Evolutionary conservation across 2,113 vertebrate species (phyloP).

Genomic region (Oryzias melastigma): DNA sequence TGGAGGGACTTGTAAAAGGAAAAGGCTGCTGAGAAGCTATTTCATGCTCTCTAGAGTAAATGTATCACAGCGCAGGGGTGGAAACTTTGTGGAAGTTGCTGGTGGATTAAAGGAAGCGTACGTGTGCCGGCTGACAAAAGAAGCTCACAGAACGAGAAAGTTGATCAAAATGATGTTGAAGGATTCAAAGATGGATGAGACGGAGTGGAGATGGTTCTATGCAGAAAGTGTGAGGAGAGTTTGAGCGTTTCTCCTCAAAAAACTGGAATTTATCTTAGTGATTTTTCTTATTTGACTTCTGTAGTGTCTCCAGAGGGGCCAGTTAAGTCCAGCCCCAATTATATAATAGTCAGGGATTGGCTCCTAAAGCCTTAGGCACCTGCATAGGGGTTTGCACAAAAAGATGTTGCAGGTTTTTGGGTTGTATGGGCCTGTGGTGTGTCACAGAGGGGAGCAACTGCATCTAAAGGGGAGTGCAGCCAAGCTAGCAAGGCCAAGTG

Average conservation of each 20-base stretch:
- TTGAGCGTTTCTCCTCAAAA: no score
- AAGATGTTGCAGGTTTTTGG: no score
- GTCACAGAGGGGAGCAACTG: slow-evolving; percentile 16
- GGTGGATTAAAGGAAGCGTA: slow-evolving; percentile 22
- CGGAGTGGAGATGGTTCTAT: not conserved
- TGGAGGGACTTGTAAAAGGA: slow-evolving; percentile 25
- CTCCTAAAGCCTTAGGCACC: no score
- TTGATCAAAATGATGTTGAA: slow-evolving; percentile 37
- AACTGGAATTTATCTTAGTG: no score
- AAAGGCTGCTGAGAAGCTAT: slow-evolving; percentile 54
- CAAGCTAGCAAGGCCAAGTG: no score
- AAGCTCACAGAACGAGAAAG: slow-evolving; percentile 18
- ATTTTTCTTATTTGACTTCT: slow-evolving; percentile 24
- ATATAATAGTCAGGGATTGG: no score
- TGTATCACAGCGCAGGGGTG: slow-evolving; percentile 46
- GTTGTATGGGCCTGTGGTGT: not conserved
- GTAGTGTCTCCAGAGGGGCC: slow-evolving; percentile 39
- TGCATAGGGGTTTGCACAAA: no score
- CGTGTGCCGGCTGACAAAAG: slow-evolving; percentile 16
- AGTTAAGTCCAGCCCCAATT: slow-evolving; percentile 26
- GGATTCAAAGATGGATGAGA: slow-evolving; percentile 32
- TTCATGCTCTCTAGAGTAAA: slow-evolving; percentile 66
- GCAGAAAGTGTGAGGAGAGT: no score
- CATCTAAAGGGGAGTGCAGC: no score
- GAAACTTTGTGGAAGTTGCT: slow-evolving; percentile 38